Evolutionary conservation across 2,113 vertebrate species (phyloP).

Genomic region (Syngnathus typhle): DNA sequence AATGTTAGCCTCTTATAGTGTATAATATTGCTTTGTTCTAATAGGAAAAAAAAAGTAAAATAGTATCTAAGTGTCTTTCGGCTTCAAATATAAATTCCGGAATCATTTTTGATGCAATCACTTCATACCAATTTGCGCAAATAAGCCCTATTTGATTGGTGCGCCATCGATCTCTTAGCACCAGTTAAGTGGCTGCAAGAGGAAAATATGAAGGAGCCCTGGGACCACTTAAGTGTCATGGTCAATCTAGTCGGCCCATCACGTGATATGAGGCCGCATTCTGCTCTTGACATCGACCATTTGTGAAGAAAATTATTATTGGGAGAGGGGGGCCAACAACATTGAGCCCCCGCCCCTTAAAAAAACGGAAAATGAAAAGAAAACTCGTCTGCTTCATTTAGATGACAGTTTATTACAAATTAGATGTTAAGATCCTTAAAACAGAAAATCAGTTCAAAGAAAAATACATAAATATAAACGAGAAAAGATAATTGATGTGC

Average conservation of each 20-base stretch:
- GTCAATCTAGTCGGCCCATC: constrained; percentile 75
- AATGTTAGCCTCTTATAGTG: not conserved
- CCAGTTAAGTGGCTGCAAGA: constrained; percentile 77
- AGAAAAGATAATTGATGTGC: not conserved
- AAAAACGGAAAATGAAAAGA: constrained; percentile 19
- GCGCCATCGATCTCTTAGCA: constrained; percentile 88
- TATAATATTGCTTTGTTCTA: not conserved
- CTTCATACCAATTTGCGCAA: constrained; percentile 78
- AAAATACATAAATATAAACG: not conserved
- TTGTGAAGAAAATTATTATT: constrained; percentile 53
- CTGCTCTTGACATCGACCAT: constrained; percentile 56
- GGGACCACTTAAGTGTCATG: constrained; percentile 90
- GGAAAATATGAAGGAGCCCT: constrained; percentile 80
- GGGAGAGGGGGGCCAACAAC: not conserved
- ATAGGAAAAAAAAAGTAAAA: no score
- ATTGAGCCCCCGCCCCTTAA: not conserved
- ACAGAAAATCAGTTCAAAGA: constrained; percentile 7
- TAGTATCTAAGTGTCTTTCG: no score
- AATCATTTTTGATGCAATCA: not conserved
- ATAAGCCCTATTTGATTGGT: constrained; percentile 87
- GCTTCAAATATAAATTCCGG: not conserved
- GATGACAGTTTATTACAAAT: constrained; percentile 72
- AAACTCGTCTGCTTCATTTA: constrained; percentile 30
- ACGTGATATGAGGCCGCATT: constrained; percentile 51
- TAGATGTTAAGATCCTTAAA: constrained; percentile 38